A percentile compares a stretch with the other conserved stretches of the same genome.
Conservation (phyloP, 2,113 vertebrate species). For the Strix uralensis region DNA sequence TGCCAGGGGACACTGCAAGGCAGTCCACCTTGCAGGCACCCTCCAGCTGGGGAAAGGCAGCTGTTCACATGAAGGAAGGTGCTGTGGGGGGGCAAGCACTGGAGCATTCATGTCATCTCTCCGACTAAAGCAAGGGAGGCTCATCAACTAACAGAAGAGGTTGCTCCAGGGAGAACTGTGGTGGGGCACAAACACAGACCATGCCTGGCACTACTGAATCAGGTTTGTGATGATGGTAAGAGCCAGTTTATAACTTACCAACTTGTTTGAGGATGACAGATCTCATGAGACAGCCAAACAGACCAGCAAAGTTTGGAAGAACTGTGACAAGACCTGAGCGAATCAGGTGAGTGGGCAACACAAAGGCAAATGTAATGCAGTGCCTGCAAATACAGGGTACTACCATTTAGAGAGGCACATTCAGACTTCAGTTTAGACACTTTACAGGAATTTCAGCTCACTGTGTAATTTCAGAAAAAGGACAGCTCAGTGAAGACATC, state of each 20-base stretch:
- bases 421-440: neutral
- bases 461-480: neutral
- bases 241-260: neutral
- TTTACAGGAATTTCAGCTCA: neutral
- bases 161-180: neutral
- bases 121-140: neutral
- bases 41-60: neutral
- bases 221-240: fast-evolving
- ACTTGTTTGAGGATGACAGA: neutral
- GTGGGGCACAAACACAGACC: neutral
- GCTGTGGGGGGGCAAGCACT: no score
- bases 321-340: neutral
- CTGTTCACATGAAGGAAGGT: neutral
- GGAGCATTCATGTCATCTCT: neutral
- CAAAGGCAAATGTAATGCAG: neutral
- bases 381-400: neutral
- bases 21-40: neutral
- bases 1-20: neutral
- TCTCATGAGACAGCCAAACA: neutral
- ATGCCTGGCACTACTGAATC: fast-evolving
- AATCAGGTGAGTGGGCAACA: neutral
- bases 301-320: neutral
- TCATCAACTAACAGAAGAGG: neutral
- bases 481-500: neutral
- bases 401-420: neutral